Percentiles rank a stretch among this genome's conserved stretches.
Evolutionary conservation across 37 sponge, comb jelly and placozoan species (phyloP).

Genomic region (Corticium candelabrum): DNA sequence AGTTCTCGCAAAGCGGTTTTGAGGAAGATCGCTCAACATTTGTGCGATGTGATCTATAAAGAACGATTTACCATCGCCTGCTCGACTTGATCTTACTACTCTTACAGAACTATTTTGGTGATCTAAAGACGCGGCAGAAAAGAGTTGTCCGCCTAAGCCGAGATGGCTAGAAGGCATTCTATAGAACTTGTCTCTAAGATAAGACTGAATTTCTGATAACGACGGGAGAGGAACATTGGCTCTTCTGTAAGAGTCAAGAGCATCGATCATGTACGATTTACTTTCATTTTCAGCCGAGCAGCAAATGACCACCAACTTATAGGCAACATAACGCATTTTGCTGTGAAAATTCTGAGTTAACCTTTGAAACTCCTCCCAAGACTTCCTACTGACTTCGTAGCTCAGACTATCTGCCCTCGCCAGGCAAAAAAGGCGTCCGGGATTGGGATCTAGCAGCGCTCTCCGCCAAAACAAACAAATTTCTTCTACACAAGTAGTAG

Average conservation of each 20-base stretch:
- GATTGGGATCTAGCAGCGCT: neutral
- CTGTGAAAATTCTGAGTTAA: neutral
- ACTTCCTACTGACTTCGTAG: neutral
- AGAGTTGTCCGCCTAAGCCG: neutral
- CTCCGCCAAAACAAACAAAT: neutral
- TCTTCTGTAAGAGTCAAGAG: slow-evolving; percentile 2
- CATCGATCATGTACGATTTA: neutral
- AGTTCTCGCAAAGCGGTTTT: neutral
- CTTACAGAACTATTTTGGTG: neutral
- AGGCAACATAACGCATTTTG: no score
- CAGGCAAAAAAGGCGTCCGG: neutral
- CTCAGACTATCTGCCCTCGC: neutral
- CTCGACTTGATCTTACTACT: neutral
- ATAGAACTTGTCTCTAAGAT: neutral
- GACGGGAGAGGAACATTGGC: neutral
- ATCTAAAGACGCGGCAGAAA: neutral
- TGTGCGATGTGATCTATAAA: neutral
- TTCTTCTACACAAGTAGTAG: neutral
- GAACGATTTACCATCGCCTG: slow-evolving; percentile 3
- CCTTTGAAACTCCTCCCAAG: neutral
- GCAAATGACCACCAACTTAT: neutral
- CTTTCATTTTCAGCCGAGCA: neutral
- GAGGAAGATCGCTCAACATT: neutral
- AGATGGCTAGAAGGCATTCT: neutral
- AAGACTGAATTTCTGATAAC: neutral